Evolutionary conservation across 2,797 vertebrate species (phyloP), one percentile per base, ranked within the genome.

Genomic region (Mormyrops attenuatus): DNA sequence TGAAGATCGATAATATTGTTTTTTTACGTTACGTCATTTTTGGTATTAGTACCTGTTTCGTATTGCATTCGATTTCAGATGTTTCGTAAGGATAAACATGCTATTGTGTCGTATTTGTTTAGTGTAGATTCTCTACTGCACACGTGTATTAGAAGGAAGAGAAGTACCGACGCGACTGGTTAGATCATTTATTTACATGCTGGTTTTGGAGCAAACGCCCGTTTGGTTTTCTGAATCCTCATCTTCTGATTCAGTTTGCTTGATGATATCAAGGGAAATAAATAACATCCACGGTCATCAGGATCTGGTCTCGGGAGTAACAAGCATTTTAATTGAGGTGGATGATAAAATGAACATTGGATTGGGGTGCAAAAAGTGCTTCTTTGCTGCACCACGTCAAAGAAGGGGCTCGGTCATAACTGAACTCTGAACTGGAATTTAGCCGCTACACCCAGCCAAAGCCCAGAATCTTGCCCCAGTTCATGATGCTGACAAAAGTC

Each of bases 401-500:
- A 66, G n/a, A 0, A 6, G 63, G 0, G 26, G 26, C 3, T 30
- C 3, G 26, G 26, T 34, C 26, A 0, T 30, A 15, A 30, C 63
- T 1, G 11, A 34, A 47, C 26, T 50, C 52, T 55, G 22, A 73
- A 53, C 22, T 8, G n/a, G 85, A 63, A 80, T 20, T 34, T n/a
- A 30, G 49, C n/a, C 50, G 2, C 66, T 38, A 15, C 63, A 15
- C 26, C 30, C n/a, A 30, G 55, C 53, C 87, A 88, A 9, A 22
- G 11, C 57, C 87, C n/a, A 6, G 87, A 88, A 53, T 88, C 87
- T 5, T 38, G 1, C 0, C 4, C 38, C 38, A 44, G 53, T 88
- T 47, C 57, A 88, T 26, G 87, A 66, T 63, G 63, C 87, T 47
- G 53, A 88, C 34, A 44, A 89, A 57, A 89, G 90, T 47, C 69